Evolutionary conservation across 2,888 invertebrate species (phyloP).

Genomic region (Seladonia tumulorum): DNA sequence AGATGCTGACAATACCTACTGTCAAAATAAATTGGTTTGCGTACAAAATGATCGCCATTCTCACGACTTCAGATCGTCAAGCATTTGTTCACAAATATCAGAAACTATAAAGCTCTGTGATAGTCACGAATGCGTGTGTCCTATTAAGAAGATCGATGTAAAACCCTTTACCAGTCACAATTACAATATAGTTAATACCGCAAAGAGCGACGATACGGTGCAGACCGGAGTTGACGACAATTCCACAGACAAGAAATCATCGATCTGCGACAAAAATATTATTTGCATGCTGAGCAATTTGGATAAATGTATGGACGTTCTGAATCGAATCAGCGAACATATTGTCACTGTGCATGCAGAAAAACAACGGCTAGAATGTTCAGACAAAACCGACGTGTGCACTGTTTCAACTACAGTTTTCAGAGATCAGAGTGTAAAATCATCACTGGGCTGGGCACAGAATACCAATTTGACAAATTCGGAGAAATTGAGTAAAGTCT

Average conservation of each 20-base stretch:
- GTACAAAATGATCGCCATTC: constrained; percentile 28
- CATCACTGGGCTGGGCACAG: constrained; percentile 38
- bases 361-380: constrained; percentile 48
- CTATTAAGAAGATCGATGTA: constrained; percentile 37
- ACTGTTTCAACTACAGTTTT: constrained; percentile 65
- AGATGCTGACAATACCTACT: constrained; percentile 30
- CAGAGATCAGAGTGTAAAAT: constrained; percentile 36
- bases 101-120: constrained; percentile 39
- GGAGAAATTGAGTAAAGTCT: constrained; percentile 39
- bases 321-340: constrained; percentile 61
- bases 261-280: constrained; percentile 59
- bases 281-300: constrained; percentile 58
- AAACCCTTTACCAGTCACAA: constrained; percentile 47
- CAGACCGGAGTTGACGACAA: constrained; percentile 35
- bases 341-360: constrained; percentile 58
- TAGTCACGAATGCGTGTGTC: constrained; percentile 42
- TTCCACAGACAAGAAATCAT: constrained; percentile 43
- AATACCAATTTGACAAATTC: constrained; percentile 38
- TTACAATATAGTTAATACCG: constrained; percentile 23
- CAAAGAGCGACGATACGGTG: constrained; percentile 47
- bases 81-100: constrained; percentile 30
- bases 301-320: constrained; percentile 59
- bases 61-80: constrained; percentile 27
- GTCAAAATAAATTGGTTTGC: constrained; percentile 31
- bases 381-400: constrained; percentile 52